These are phyloP conservation scores for Bugulina stolonifera DNA, from an alignment of 2,888 invertebrate genomes.

Conservation along the genomic window DNA sequence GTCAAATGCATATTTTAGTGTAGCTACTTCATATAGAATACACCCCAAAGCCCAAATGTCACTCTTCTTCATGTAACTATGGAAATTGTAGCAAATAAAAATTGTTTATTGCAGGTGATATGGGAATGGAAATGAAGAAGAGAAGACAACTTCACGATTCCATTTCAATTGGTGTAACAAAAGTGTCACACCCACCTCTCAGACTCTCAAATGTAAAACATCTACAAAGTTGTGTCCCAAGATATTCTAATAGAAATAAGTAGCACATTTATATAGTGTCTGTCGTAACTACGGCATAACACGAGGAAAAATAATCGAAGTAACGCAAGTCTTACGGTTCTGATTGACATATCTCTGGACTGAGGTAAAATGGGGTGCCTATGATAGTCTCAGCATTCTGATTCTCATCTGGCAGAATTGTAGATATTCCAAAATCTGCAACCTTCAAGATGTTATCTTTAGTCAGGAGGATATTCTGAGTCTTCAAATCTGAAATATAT, in stretches of 20 bases:
- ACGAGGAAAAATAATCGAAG: too few relatives aligned
- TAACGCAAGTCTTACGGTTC: slow-evolving; percentile 52
- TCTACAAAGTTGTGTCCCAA: too few relatives aligned
- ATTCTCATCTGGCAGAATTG: slow-evolving; percentile 34
- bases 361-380: slow-evolving; percentile 48
- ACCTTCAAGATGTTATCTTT: slow-evolving; percentile 38
- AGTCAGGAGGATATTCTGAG: slow-evolving; percentile 47
- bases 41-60: slow-evolving; percentile 49
- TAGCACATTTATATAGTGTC: too few relatives aligned
- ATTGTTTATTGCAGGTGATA: too few relatives aligned
- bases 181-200: too few relatives aligned
- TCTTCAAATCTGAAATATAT: slow-evolving; percentile 41
- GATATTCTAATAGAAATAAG: too few relatives aligned
- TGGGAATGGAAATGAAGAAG: too few relatives aligned
- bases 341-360: slow-evolving; percentile 47
- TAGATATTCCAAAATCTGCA: slow-evolving; percentile 49
- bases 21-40: slow-evolving; percentile 43
- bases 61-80: slow-evolving; percentile 42
- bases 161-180: too few relatives aligned
- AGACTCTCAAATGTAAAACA: too few relatives aligned
- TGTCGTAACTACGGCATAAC: too few relatives aligned
- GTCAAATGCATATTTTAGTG: slow-evolving; percentile 40
- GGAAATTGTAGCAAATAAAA: background rate
- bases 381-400: slow-evolving; percentile 44
- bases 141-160: too few relatives aligned